These are phyloP conservation scores for Drusus annulatus DNA, from an alignment of 1,140 invertebrate genomes.

Conservation along the genomic window DNA sequence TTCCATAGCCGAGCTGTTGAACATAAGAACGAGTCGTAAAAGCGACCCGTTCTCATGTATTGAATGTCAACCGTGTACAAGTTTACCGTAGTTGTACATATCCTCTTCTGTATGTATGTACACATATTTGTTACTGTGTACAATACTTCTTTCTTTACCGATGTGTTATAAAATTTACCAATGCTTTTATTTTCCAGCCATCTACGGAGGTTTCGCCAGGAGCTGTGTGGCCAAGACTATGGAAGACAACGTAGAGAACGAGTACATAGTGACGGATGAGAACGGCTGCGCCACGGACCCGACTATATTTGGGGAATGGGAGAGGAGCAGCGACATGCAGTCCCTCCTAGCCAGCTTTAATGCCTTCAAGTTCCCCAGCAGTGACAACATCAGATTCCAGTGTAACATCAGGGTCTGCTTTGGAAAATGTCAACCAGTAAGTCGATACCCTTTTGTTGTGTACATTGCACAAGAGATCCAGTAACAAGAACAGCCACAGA, in stretches of 20 bases:
- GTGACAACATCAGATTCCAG: constrained; percentile 95
- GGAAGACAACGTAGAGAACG: constrained; percentile 90
- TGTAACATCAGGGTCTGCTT: constrained; percentile 97
- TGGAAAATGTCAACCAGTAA: constrained; percentile 93
- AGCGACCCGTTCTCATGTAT: no score
- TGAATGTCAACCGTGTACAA: no score
- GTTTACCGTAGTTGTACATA: no score
- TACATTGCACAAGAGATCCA: no score
- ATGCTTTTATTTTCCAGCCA: constrained; percentile 74
- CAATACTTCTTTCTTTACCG: no score
- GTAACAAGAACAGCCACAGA: no score
- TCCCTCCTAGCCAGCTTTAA: constrained; percentile 90
- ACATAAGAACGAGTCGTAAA: no score
- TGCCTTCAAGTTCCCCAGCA: constrained; percentile 96
- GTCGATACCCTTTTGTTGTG: constrained; percentile 59
- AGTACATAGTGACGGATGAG: constrained; percentile 94
- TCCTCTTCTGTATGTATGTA: no score
- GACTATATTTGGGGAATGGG: constrained; percentile 94
- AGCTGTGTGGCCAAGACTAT: constrained; percentile 94
- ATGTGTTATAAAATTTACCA: no score
- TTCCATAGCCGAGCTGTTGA: no score
- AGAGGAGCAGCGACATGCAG: constrained; percentile 87
- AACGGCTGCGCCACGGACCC: constrained; percentile 95
- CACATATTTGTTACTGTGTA: no score
- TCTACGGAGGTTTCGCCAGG: constrained; percentile 94